Percentiles rank a stretch among this genome's conserved stretches.
Evolutionary conservation across 2,888 invertebrate species (phyloP).

Genomic region (Dynastes grantii): DNA sequence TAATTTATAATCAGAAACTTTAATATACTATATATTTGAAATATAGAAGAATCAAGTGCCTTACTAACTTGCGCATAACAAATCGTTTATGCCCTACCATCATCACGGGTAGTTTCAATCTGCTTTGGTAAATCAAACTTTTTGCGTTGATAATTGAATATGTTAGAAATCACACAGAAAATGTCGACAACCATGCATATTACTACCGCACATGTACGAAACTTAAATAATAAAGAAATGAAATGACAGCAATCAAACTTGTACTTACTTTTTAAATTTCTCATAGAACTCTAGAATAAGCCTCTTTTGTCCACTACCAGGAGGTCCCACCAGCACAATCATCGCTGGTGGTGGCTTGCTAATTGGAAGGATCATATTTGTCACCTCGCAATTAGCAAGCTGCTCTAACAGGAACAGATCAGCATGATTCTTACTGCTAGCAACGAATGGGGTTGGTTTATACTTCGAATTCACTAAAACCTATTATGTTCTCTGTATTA

Average conservation of each 20-base stretch:
- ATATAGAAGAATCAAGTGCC: too few relatives aligned
- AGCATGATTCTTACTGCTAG: constrained; percentile 63
- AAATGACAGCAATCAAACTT: background rate
- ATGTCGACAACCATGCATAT: too few relatives aligned
- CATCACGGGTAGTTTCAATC: too few relatives aligned
- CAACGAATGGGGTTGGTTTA: constrained; percentile 61
- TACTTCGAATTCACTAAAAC: constrained; percentile 63
- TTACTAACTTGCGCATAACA: too few relatives aligned
- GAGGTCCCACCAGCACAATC: constrained; percentile 69
- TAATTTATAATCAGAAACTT: too few relatives aligned
- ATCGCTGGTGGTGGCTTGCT: constrained; percentile 66
- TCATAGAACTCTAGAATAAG: constrained; percentile 62
- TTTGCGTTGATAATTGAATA: too few relatives aligned
- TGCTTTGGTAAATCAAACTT: too few relatives aligned
- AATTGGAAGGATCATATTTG: constrained; percentile 64
- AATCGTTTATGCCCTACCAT: too few relatives aligned
- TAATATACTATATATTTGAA: too few relatives aligned
- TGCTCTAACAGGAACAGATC: constrained; percentile 65
- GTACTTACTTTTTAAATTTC: constrained; percentile 57
- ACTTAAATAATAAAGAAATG: too few relatives aligned
- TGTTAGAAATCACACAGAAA: too few relatives aligned
- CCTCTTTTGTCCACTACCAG: constrained; percentile 58
- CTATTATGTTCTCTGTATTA: constrained; percentile 55
- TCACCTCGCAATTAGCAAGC: constrained; percentile 65
- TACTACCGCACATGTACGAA: too few relatives aligned